Conservation (phyloP, 2,113 vertebrate genomes). For the Onychostoma macrolepis region DNA sequence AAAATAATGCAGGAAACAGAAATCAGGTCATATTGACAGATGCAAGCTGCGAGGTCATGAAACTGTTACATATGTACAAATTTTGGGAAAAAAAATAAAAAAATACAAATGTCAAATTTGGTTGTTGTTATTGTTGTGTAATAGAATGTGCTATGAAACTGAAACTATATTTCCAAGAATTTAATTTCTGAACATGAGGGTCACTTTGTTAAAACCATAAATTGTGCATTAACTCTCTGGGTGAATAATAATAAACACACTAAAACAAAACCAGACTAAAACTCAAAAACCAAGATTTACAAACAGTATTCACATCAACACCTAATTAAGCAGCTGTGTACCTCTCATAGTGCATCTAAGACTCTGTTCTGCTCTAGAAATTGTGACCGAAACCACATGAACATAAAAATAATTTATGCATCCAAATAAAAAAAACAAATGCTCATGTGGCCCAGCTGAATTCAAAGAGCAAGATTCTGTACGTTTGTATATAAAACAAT, state of each 20-base stretch:
- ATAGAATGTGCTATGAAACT: neutral
- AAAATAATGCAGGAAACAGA: slow-evolving; percentile 46
- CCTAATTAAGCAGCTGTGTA: slow-evolving; percentile 7
- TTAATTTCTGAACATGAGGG: neutral
- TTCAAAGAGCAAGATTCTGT: neutral
- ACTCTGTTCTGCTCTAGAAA: neutral
- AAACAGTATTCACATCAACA: slow-evolving; percentile 7
- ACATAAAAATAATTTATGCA: slow-evolving; percentile 7
- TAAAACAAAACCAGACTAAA: slow-evolving; percentile 25
- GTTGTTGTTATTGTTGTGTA: neutral
- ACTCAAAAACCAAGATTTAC: slow-evolving; percentile 27
- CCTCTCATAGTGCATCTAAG: slow-evolving; percentile 31
- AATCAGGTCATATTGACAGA: slow-evolving; percentile 41
- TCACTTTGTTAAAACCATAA: neutral
- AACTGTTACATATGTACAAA: slow-evolving; percentile 65
- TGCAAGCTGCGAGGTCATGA: slow-evolving; percentile 60
- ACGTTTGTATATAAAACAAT: neutral
- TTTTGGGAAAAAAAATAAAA: neutral
- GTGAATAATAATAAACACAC: neutral
- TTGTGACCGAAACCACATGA: neutral
- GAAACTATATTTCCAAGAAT: slow-evolving; percentile 2
- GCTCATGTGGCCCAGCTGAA: slow-evolving; percentile 1
- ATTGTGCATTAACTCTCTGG: slow-evolving; percentile 13
- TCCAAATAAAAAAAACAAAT: neutral
- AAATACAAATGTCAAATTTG: neutral